Evolutionary conservation across 2,888 invertebrate genomes (phyloP).

Genomic region (Aethes cnicana): DNA sequence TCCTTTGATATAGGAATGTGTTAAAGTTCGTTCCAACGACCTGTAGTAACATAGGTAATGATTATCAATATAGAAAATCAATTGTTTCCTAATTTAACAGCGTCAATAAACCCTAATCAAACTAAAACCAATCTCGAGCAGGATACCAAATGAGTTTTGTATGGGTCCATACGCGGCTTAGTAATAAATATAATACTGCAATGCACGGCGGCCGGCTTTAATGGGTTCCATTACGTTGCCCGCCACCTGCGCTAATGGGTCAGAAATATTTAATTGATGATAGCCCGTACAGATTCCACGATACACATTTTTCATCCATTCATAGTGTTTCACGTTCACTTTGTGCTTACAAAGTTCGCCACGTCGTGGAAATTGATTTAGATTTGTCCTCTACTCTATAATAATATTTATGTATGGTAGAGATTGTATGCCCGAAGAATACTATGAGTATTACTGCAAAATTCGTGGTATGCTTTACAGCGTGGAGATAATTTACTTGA

Average conservation of each 20-base stretch:
- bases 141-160: conserved; percentile 47
- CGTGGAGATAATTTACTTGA: no score
- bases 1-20: no score
- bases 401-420: no score
- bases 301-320: conserved; percentile 66
- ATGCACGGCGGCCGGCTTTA: conserved; percentile 52
- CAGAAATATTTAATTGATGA: conserved; percentile 73
- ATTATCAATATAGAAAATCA: no score
- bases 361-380: conserved; percentile 4
- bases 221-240: conserved; percentile 75
- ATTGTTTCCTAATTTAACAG: no score
- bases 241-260: conserved; percentile 76
- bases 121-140: conserved; percentile 5
- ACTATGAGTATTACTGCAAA: no score
- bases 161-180: conserved; percentile 50
- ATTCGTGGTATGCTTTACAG: no score
- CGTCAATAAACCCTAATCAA: not conserved
- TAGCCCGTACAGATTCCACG: conserved; percentile 56
- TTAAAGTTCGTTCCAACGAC: no score
- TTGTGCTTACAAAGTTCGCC: conserved; percentile 24
- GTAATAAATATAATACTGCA: conserved; percentile 52
- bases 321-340: conserved; percentile 44
- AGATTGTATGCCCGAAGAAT: no score
- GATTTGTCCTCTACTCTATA: no score
- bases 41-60: no score